These are phyloP conservation scores for Oscheius sp. DNA, from an alignment of 2,888 invertebrate species.

Conservation along the genomic window DNA sequence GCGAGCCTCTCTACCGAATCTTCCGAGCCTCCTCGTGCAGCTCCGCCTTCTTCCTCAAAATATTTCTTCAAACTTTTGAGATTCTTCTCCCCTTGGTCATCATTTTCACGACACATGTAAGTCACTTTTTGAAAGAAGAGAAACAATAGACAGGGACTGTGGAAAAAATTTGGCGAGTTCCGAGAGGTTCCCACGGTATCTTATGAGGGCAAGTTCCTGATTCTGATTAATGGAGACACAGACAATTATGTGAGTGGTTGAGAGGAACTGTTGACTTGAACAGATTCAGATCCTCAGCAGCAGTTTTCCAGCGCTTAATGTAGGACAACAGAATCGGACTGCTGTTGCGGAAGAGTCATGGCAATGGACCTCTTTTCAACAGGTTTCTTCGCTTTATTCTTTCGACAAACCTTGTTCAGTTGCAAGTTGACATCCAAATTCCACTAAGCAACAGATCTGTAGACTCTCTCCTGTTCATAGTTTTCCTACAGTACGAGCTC, in stretches of 20 bases:
- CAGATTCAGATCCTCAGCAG: conserved; percentile 9
- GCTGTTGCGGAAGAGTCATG: conserved; percentile 15
- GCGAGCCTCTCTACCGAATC: conserved; percentile 43
- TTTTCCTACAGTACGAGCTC: conserved; percentile 22
- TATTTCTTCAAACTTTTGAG: conserved; percentile 6
- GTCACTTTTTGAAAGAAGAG: neutral
- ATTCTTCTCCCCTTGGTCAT: conserved; percentile 19
- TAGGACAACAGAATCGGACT: conserved; percentile 7
- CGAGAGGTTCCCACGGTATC: conserved; percentile 44
- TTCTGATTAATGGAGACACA: conserved; percentile 14
- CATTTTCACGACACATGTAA: conserved; percentile 30
- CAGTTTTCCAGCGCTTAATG: conserved; percentile 22
- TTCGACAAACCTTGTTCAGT: neutral
- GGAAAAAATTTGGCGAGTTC: conserved; percentile 46
- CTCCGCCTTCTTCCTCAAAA: conserved; percentile 35
- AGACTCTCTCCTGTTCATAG: conserved; percentile 6
- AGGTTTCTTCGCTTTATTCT: neutral
- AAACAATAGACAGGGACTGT: conserved; percentile 28
- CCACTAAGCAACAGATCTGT: neutral
- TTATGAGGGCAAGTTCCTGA: conserved; percentile 30
- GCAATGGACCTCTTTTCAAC: neutral
- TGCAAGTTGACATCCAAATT: conserved; percentile 3
- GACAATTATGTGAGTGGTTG: conserved; percentile 13
- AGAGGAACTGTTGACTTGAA: neutral
- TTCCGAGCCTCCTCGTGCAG: conserved; percentile 42